Evolutionary conservation across 2,888 invertebrate species (phyloP).

Genomic region (Rhingia rostrata): DNA sequence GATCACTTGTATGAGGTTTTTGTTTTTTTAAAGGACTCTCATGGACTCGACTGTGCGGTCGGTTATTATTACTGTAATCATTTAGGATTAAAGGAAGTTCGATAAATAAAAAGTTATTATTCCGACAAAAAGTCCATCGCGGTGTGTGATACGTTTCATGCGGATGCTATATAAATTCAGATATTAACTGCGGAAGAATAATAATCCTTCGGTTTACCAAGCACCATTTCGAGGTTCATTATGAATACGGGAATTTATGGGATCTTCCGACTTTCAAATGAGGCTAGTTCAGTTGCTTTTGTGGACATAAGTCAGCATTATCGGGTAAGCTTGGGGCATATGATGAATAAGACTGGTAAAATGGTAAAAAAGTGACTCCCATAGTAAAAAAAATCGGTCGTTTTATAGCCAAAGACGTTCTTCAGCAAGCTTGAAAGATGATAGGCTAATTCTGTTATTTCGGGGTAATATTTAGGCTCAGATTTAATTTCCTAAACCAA

Average conservation of each 20-base stretch:
- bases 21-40: conserved; percentile 62
- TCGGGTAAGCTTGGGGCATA: too few species aligned
- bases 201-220: conserved; percentile 39
- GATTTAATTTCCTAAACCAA: too few species aligned
- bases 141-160: conserved; percentile 35
- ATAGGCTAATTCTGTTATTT: too few species aligned
- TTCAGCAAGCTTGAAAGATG: too few species aligned
- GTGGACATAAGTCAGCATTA: too few species aligned
- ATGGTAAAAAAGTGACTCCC: too few species aligned
- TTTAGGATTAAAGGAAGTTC: conserved; percentile 74
- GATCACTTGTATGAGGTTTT: conserved; percentile 23
- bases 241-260: too few species aligned
- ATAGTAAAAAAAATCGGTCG: too few species aligned
- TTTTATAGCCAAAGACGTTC: too few species aligned
- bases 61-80: conserved; percentile 72
- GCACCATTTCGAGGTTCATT: not conserved
- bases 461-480: too few species aligned
- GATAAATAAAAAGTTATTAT: conserved; percentile 75
- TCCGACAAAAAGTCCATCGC: conserved; percentile 37
- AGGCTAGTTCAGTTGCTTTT: not conserved
- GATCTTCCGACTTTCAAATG: not conserved
- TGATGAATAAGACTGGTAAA: too few species aligned
- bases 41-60: conserved; percentile 62
- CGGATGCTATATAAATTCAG: conserved; percentile 57
- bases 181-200: conserved; percentile 65